A percentile compares a stretch with the other conserved stretches of the same genome.
These are phyloP conservation scores for Ctenicera cuprea DNA, from an alignment of 2,888 invertebrate species.

Conservation along the genomic window DNA sequence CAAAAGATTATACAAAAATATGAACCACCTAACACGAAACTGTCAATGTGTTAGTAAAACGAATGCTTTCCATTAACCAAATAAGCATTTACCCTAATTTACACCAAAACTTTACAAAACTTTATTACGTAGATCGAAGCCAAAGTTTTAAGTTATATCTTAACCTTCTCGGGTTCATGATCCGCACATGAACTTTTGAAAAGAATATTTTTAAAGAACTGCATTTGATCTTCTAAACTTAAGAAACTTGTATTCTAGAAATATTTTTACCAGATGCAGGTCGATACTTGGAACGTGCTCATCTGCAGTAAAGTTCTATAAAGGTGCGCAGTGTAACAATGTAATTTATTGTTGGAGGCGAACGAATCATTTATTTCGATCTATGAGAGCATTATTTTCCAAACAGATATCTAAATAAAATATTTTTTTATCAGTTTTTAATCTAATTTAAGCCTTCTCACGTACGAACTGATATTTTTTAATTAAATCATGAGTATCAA, in stretches of 20 bases:
- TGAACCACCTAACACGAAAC: too few relatives aligned
- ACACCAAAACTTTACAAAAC: too few relatives aligned
- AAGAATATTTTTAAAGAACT: neutral
- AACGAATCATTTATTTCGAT: neutral
- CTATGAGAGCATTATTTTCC: neutral
- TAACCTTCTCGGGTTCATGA: neutral
- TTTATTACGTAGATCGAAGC: too few relatives aligned
- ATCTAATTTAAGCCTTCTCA: conserved; percentile 27
- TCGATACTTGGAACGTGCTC: conserved; percentile 7
- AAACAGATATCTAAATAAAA: neutral
- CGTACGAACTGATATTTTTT: conserved; percentile 17
- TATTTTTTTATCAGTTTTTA: neutral
- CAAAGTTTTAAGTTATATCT: neutral
- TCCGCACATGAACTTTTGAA: conserved; percentile 2
- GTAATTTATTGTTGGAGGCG: neutral
- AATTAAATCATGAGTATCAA: conserved; percentile 15
- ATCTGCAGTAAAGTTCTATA: neutral
- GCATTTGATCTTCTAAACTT: conserved; percentile 25
- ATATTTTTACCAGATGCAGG: conserved; percentile 3
- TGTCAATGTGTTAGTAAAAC: too few relatives aligned
- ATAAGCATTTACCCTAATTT: too few relatives aligned
- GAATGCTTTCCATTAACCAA: too few relatives aligned
- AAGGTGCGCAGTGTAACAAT: neutral
- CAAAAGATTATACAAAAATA: too few relatives aligned
- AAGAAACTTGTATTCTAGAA: neutral